Conservation (phyloP, 2,888 invertebrate genomes). For the Eupithecia exiguata region DNA sequence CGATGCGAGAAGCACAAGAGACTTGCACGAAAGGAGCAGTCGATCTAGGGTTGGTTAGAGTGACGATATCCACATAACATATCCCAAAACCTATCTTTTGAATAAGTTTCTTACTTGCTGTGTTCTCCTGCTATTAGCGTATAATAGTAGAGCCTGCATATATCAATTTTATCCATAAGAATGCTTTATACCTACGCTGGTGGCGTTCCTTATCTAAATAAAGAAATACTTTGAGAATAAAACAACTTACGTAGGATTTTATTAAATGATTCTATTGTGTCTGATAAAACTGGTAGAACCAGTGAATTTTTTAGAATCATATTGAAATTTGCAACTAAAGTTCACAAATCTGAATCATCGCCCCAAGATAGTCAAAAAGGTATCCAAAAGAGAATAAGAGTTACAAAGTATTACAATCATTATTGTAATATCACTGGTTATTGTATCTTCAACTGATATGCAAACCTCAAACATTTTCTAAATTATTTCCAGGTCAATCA, state of each 20-base stretch:
- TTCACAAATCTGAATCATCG: too few species aligned
- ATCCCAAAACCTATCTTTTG: background rate
- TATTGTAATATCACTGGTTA: background rate
- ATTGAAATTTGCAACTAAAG: too few species aligned
- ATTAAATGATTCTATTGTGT: too few species aligned
- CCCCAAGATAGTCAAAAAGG: background rate
- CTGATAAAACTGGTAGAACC: too few species aligned
- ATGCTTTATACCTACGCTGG: background rate
- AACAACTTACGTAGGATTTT: background rate
- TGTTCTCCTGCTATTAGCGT: background rate
- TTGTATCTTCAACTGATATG: background rate
- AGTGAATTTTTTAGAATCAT: too few species aligned
- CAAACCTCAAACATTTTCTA: background rate
- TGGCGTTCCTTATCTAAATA: background rate
- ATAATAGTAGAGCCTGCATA: background rate
- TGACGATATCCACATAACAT: background rate
- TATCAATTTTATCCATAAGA: background rate
- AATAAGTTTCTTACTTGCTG: background rate
- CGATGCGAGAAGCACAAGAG: too few species aligned
- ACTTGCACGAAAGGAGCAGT: too few species aligned
- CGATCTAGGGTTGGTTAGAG: too few species aligned
- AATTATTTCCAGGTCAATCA: constrained; percentile 55
- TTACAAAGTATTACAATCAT: background rate
- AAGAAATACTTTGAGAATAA: background rate
- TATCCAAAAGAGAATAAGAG: background rate